Evolutionary conservation across 2,888 invertebrate genomes (phyloP), one percentile per base, ranked within the genome.

Genomic region (Branchipolynoe longqiensis): DNA sequence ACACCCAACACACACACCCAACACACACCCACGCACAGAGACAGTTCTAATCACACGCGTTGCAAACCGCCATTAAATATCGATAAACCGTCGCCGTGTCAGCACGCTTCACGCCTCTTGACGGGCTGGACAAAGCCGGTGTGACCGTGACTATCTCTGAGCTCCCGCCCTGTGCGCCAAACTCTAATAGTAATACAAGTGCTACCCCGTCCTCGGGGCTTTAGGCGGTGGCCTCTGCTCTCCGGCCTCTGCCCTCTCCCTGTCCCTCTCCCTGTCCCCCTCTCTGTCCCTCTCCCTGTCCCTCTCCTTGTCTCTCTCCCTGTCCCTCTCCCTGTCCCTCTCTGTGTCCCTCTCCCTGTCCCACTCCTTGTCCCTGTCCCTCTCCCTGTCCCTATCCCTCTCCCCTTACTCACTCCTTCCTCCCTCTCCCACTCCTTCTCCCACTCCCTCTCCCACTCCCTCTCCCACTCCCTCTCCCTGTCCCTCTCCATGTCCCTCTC

Each of bases 11-110:
- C 18, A 8, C 73, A 25, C 31, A 31, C 14, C 6, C 54, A 6
- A 0, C 56, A 48, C 8, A 1, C 12, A 4, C 28, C 81, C 31
- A 3, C 4, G 54, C 40, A 1, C 8, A 1, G 8, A n/a, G 14
- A n/a, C 48, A n/a, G 18, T 12, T 25, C 69, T 69, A 69, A 69
- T 69, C 69, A 69, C 69, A 69, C 69, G 38, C 36, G 33, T 69
- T 69, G 69, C 69, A 69, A 38, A 69, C 69, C 14, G 69, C 69
- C 69, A 69, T 69, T 69, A 69, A 69, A 69, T 38, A 38, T 69
- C 69, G 69, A 69, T 69, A 69, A 69, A 69, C 12, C 69, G 36
- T 12, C 2, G 22, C 8, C 12, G 38, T 38, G 69, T 69, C 69
- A 2, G 3, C 69, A 69, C 36, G 69, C 69, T 3, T 33, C 69